These are phyloP conservation scores for Formica exsecta DNA, from an alignment of 1,140 invertebrate species.

Conservation along the genomic window DNA sequence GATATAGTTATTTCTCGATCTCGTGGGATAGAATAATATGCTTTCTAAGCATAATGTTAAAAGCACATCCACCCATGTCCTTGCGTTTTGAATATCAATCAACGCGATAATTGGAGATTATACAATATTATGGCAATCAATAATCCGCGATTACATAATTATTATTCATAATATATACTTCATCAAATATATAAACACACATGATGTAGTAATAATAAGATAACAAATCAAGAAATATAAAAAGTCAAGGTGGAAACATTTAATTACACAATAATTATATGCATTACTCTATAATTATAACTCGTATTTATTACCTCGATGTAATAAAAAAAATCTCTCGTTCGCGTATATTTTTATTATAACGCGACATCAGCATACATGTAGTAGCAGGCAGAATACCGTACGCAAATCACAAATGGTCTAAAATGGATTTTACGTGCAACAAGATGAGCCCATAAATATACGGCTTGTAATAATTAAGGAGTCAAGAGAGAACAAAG, in stretches of 20 bases:
- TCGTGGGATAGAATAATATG: not conserved
- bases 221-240: not conserved
- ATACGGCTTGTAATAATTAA: conserved; percentile 31
- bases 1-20: not conserved
- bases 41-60: not conserved
- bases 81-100: too few relatives aligned
- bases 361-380: not conserved
- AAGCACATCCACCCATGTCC: not conserved
- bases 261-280: not conserved
- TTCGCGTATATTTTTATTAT: not conserved
- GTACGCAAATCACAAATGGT: conserved; percentile 8
- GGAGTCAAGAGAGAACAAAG: conserved; percentile 35
- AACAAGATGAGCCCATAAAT: not conserved
- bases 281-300: not conserved
- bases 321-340: conserved; percentile 11
- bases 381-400: not conserved
- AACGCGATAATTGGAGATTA: conserved; percentile 6
- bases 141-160: conserved; percentile 18
- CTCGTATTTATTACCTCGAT: not conserved
- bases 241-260: not conserved
- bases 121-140: not conserved
- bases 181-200: not conserved
- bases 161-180: not conserved
- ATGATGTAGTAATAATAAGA: not conserved
- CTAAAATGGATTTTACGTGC: conserved; percentile 26